A percentile compares a stretch with the other conserved stretches of the same genome.
These are phyloP conservation scores for Cheirogaleus medius DNA, from an alignment of 2,113 vertebrate species.

Conservation along the genomic window DNA sequence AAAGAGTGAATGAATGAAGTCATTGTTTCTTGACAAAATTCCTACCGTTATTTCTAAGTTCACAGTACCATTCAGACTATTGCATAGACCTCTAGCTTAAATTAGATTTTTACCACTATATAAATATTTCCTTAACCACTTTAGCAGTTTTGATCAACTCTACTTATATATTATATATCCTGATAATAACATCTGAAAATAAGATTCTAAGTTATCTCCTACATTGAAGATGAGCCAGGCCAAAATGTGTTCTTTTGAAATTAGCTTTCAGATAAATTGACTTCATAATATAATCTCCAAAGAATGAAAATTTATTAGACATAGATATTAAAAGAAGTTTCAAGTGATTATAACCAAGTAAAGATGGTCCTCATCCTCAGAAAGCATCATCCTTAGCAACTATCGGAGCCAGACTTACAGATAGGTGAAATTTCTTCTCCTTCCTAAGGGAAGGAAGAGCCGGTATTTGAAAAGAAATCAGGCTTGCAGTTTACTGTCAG, in stretches of 20 bases:
- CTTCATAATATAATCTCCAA: not conserved
- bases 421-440: not conserved
- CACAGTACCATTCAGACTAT: not conserved
- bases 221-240: not conserved
- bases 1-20: not conserved
- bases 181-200: conserved; percentile 31
- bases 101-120: conserved; percentile 21
- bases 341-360: not conserved
- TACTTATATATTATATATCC: not conserved
- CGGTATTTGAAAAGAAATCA: not conserved
- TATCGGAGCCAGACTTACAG: not conserved
- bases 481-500: not conserved
- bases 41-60: not conserved
- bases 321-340: not conserved
- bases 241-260: conserved; percentile 27
- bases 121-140: not conserved
- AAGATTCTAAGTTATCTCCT: not conserved
- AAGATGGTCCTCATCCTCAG: not conserved
- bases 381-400: not conserved
- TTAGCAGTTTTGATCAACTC: conserved; percentile 4
- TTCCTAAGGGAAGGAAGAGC: not conserved
- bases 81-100: not conserved
- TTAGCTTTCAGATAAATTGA: conserved; percentile 3
- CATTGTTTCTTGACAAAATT: not conserved
- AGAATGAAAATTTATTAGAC: not conserved